Evolutionary conservation across 2,113 vertebrate genomes (phyloP).

Genomic region (Ondatra zibethicus): DNA sequence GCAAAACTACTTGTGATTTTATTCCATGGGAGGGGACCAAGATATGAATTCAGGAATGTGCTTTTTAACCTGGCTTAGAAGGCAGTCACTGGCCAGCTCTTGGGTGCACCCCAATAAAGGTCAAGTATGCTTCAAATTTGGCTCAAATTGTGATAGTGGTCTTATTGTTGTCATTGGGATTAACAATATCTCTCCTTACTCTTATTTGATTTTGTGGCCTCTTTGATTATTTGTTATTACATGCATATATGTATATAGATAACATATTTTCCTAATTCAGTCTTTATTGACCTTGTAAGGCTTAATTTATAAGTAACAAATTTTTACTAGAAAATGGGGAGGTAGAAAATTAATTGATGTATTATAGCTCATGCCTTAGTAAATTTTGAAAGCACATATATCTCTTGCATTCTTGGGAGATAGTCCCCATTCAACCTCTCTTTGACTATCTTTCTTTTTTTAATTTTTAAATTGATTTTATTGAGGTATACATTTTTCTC

Average conservation of each 20-base stretch:
- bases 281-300: background rate
- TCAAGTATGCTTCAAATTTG: too few relatives aligned
- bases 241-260: background rate
- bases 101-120: too few relatives aligned
- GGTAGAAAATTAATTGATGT: background rate
- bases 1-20: too few relatives aligned
- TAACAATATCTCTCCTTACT: background rate
- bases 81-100: too few relatives aligned
- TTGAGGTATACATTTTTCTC: too few relatives aligned
- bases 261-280: background rate
- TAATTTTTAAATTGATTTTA: too few relatives aligned
- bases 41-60: too few relatives aligned
- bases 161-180: too few relatives aligned
- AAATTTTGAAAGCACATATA: background rate
- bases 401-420: background rate
- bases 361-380: background rate
- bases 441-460: too few relatives aligned
- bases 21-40: too few relatives aligned
- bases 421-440: fast-evolving
- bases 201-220: background rate
- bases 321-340: background rate
- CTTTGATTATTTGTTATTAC: background rate
- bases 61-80: too few relatives aligned
- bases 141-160: too few relatives aligned
- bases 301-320: background rate